Evolutionary conservation across 2,888 invertebrate genomes (phyloP).

Genomic region (Salticus scenicus): DNA sequence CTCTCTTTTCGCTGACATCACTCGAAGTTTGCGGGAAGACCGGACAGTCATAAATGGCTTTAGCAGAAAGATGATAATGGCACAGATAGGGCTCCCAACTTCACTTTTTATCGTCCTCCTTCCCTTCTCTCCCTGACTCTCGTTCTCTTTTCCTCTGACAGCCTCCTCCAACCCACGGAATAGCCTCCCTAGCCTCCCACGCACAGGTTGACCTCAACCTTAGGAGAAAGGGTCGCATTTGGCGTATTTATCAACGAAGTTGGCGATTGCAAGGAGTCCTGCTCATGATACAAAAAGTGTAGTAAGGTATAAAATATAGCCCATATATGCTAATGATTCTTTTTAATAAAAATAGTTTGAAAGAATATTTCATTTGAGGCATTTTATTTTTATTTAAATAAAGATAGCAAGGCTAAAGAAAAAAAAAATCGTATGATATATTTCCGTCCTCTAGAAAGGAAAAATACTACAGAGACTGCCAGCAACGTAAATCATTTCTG

Average conservation of each 20-base stretch:
- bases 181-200: constrained; percentile 21
- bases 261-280: not conserved
- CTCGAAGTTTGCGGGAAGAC: constrained; percentile 16
- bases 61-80: constrained; percentile 60
- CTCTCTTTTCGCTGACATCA: constrained; percentile 13
- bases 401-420: not conserved
- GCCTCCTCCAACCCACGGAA: constrained; percentile 48
- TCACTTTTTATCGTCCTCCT: constrained; percentile 52
- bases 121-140: not conserved
- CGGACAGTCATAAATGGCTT: constrained; percentile 60
- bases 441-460: too few relatives aligned
- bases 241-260: constrained; percentile 39
- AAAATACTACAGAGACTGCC: too few relatives aligned
- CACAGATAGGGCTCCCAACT: constrained; percentile 50
- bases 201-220: constrained; percentile 35
- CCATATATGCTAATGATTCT: not conserved
- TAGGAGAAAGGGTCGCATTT: constrained; percentile 11
- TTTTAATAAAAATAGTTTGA: not conserved
- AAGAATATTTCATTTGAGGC: not conserved
- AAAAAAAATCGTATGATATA: not conserved
- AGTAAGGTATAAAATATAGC: not conserved
- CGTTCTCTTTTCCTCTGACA: constrained; percentile 18
- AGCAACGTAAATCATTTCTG: too few relatives aligned
- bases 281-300: not conserved
- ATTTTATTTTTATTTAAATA: not conserved